Conservation (phyloP, 2,888 invertebrate genomes). For the Euplexia lucipara region DNA sequence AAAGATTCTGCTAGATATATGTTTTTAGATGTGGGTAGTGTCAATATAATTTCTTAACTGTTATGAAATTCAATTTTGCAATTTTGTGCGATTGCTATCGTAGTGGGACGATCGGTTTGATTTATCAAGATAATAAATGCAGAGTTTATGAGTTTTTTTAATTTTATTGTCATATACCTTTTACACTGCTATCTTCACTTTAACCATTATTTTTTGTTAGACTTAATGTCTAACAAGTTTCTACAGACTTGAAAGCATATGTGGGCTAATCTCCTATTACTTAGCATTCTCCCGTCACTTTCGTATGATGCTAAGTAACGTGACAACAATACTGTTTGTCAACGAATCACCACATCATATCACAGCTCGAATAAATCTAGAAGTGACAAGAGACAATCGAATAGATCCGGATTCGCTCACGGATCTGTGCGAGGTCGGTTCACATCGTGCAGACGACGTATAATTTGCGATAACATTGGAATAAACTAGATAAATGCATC, state of each 20-base stretch:
- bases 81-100: too few species aligned
- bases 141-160: not conserved
- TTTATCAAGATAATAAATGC: not conserved
- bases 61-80: too few species aligned
- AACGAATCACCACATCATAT: conserved; percentile 41
- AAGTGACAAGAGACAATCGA: conserved; percentile 64
- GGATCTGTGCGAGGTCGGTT: conserved; percentile 76
- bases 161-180: not conserved
- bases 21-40: too few species aligned
- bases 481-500: conserved; percentile 62
- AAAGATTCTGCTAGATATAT: too few species aligned
- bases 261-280: conserved; percentile 27
- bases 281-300: conserved; percentile 25
- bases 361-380: conserved; percentile 57
- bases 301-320: conserved; percentile 41
- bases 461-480: conserved; percentile 65
- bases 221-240: conserved; percentile 1
- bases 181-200: not conserved
- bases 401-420: conserved; percentile 72
- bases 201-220: conserved; percentile 19
- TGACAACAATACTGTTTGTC: conserved; percentile 51
- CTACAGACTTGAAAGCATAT: conserved; percentile 11
- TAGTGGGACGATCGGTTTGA: too few species aligned
- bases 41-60: too few species aligned
- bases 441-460: conserved; percentile 62